These are phyloP conservation scores for Yponomeuta cagnagella DNA, from an alignment of 2,888 invertebrate genomes.

Conservation along the genomic window DNA sequence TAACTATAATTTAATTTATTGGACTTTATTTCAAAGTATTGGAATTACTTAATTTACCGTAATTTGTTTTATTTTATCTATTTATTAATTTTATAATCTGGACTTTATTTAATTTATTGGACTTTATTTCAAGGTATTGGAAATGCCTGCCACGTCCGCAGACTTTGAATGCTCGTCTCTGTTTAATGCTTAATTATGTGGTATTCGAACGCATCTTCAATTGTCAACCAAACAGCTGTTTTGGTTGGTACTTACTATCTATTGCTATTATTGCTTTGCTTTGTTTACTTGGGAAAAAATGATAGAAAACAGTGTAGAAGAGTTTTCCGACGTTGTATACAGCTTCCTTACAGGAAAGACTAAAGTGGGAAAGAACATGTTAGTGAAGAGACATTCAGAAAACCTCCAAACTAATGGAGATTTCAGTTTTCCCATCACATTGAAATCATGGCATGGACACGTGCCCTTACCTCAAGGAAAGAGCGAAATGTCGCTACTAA, in stretches of 20 bases:
- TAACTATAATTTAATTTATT: too few species aligned
- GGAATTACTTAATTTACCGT: too few species aligned
- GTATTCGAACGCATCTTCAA: neutral
- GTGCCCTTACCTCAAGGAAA: slow-evolving; percentile 25
- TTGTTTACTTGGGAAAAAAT: slow-evolving; percentile 23
- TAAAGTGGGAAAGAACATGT: slow-evolving; percentile 26
- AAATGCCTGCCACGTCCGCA: too few species aligned
- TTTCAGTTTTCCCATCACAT: slow-evolving; percentile 76
- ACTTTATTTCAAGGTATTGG: too few species aligned
- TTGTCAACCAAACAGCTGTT: neutral
- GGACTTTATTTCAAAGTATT: too few species aligned
- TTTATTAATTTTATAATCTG: too few species aligned
- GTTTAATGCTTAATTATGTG: neutral
- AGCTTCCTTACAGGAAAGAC: slow-evolving; percentile 6
- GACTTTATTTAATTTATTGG: too few species aligned
- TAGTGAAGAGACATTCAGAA: slow-evolving; percentile 76
- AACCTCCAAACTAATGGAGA: slow-evolving; percentile 77
- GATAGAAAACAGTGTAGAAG: slow-evolving; percentile 38
- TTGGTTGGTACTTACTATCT: neutral
- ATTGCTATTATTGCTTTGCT: neutral
- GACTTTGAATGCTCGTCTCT: too few species aligned
- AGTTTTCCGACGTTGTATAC: slow-evolving; percentile 27
- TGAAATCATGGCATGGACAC: slow-evolving; percentile 75
- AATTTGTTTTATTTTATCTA: too few species aligned
- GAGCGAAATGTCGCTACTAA: slow-evolving; percentile 32